Evolutionary conservation across 2,113 vertebrate genomes (phyloP), one percentile per base, ranked within the genome.

Genomic region (Capreolus pygargus): DNA sequence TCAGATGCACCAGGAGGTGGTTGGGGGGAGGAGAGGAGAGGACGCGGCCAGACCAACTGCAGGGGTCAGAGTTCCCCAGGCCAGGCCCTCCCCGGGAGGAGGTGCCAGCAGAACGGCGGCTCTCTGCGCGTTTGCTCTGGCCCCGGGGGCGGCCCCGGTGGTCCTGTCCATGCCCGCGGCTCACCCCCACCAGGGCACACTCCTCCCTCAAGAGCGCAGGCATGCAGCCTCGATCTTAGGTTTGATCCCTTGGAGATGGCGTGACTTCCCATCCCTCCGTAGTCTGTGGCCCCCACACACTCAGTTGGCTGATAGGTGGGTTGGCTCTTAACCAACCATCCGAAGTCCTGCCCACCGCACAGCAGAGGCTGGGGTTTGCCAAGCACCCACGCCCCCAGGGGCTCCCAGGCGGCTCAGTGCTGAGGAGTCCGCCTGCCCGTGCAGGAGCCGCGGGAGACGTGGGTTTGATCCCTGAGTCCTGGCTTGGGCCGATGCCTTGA

Each of bases 1-100:
- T 97, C 61, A 97, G 81, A 45, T 86, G 87, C 89, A 27, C 50
- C 25, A 36, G 83, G 84, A 87, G 60, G 94, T 91, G 95, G 93
- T 96, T 95, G 23, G 36, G 50, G 33, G 11, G 28, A 78, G 43
- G 36, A n/a, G 70, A 52, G 78, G 11, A 39, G 61, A 8, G 14
- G 52, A 7, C 7, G 43, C 6, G 1, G 47, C 93, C 95, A 57
- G 47, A 43, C 1, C 91, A 93, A 89, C 36, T 39, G 0, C 12
- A 25, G 96, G 92, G 87, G 33, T 96, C 76, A 39, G 93, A 55
- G 17, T 15, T 84, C 43, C 76, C 6, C 30, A 50, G 83, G 84
- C 23, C 54, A 74, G 5, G 19, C 0, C 39, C 94, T 96, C n/a
- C 17, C 95, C 39, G 55, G 96, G 90, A 45, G 85, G 36, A 84